A percentile compares a stretch with the other conserved stretches of the same genome.
Evolutionary conservation across 2,888 invertebrate species (phyloP).

Genomic region (Taenaris catops): DNA sequence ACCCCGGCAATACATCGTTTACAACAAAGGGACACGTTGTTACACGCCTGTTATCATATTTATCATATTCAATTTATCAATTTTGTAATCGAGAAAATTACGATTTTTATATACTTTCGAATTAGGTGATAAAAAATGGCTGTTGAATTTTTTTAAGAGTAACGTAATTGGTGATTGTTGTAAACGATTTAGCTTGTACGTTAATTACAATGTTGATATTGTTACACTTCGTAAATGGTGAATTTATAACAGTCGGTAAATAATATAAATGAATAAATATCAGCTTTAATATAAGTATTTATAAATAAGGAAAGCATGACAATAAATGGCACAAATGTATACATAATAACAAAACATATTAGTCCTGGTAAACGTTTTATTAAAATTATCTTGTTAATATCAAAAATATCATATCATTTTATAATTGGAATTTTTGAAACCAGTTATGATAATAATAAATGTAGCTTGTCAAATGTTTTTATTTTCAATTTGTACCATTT

Average conservation of each 20-base stretch:
- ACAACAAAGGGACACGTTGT: conserved; percentile 33
- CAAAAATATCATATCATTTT: conserved; percentile 54
- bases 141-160: conserved; percentile 65
- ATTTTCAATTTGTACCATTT: background rate
- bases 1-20: conserved; percentile 52
- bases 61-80: conserved; percentile 10
- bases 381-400: conserved; percentile 35
- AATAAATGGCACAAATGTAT: conserved; percentile 41
- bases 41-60: conserved; percentile 10
- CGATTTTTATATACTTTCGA: conserved; percentile 16
- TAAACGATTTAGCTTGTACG: conserved; percentile 41
- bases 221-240: conserved; percentile 33
- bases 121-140: conserved; percentile 66
- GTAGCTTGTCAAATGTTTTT: too few relatives aligned
- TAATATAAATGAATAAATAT: conserved; percentile 29
- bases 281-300: conserved; percentile 47
- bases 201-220: conserved; percentile 47
- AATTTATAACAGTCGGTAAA: conserved; percentile 33
- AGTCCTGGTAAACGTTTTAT: conserved; percentile 1
- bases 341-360: conserved; percentile 3
- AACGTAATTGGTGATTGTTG: conserved; percentile 64
- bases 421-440: background rate
- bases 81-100: conserved; percentile 14
- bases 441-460: background rate
- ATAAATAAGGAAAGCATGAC: conserved; percentile 43